Percentiles rank a stretch among this genome's conserved stretches.
These are phyloP conservation scores for Erebia aethiops DNA, from an alignment of 2,888 invertebrate species.

Conservation along the genomic window DNA sequence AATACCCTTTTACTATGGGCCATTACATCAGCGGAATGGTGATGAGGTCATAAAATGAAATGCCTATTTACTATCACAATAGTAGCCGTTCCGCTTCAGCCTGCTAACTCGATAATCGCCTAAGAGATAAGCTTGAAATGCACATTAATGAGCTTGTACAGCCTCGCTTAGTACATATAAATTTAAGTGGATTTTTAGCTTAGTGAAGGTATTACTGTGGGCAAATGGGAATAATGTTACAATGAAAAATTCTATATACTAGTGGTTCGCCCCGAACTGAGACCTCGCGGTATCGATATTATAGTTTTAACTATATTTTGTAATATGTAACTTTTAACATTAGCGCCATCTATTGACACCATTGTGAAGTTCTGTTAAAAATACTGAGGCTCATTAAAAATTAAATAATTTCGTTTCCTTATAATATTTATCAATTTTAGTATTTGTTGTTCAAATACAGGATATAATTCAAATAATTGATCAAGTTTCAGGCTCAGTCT, in stretches of 20 bases:
- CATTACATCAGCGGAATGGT: constrained; percentile 31
- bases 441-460: no score
- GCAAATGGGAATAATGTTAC: neutral
- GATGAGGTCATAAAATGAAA: constrained; percentile 41
- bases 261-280: no score
- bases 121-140: constrained; percentile 53
- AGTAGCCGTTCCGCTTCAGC: constrained; percentile 39
- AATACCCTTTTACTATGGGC: constrained; percentile 21
- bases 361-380: no score
- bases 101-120: constrained; percentile 42
- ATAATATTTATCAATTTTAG: no score
- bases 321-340: no score
- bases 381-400: no score
- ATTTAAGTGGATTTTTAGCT: constrained; percentile 45
- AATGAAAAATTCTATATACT: neutral
- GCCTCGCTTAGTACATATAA: constrained; percentile 50
- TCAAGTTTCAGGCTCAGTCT: no score
- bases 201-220: constrained; percentile 20
- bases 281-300: no score
- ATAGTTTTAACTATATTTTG: no score
- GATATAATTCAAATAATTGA: no score
- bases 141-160: constrained; percentile 59
- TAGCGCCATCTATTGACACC: no score
- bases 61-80: constrained; percentile 38
- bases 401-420: no score